Evolutionary conservation across 2,797 vertebrate genomes (phyloP), one percentile per base, ranked within the genome.

Genomic region (Tadarida brasiliensis): DNA sequence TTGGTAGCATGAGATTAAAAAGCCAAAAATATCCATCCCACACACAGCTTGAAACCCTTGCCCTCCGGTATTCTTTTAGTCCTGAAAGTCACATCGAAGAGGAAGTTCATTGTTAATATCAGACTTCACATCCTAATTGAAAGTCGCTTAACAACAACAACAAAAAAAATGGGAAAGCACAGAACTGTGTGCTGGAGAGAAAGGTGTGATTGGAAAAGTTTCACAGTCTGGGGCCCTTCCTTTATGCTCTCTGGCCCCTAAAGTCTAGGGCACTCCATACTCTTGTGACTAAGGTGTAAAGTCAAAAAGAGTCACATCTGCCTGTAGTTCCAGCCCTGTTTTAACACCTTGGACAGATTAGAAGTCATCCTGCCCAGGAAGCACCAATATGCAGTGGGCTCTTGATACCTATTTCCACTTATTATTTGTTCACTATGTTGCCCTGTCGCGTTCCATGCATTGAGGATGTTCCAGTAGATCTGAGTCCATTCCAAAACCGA

Each of bases 331-430:
- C 17, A 73, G 70, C 35, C 28, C 56, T 26, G 1, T 16, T 67
- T 59, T 14, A 56, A 73, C 49, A 0, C 11, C 35, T 14, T 0
- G 2, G 35, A 51, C 28, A 4, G 33, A 33, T 24, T 28, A 59
- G 20, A n/a, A 11, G 8, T 47, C 30, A 2, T 15, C 33, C 16
- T 63, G 67, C 44, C 67, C 1, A 11, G 14, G 8, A 39, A 77
- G 5, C 15, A 24, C 44, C 28, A 6, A 1, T 47, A 16, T 16
- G 7, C 24, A 7, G 0, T 3, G 28, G 8, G 49, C 12, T 49
- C 57, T 81, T 22, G 26, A 4, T 33, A 68, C 22, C 2, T 19
- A 39, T 80, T 88, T 71, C 71, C 28, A 30, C 5, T 47, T 14
- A 6, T 20, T 47, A 0, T 30, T 9, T 63, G 24, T 85, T 87